These are phyloP conservation scores for Meandrina meandrites DNA, from an alignment of 92 coral and sea anemone genomes.

Conservation along the genomic window DNA sequence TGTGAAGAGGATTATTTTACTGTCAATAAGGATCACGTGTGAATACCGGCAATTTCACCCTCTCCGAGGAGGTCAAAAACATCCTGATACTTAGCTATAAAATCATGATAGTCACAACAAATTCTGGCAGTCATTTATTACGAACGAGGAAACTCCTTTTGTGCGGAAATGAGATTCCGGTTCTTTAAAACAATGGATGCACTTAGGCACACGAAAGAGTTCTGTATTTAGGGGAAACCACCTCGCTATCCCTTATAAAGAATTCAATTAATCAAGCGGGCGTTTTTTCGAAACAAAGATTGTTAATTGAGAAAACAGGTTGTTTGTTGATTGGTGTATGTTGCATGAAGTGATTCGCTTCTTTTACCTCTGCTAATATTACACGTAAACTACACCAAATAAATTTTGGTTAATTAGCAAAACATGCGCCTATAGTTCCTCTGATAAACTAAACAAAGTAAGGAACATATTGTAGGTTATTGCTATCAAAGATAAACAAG, in stretches of 20 bases:
- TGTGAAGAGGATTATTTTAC: no score
- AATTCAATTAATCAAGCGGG: not conserved
- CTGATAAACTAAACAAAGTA: not conserved
- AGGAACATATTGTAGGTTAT: not conserved
- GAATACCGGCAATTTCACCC: no score
- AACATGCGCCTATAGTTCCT: not conserved
- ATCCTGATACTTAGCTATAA: not conserved
- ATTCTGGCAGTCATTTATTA: not conserved
- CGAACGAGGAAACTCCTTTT: not conserved
- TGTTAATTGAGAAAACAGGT: not conserved
- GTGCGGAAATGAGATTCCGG: not conserved
- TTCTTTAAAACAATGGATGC: not conserved
- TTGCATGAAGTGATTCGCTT: not conserved
- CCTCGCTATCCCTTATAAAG: not conserved
- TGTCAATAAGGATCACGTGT: no score
- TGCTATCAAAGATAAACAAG: not conserved
- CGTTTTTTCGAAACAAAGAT: no score
- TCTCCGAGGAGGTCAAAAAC: not conserved
- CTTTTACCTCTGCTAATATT: not conserved
- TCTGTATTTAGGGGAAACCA: not conserved
- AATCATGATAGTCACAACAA: not conserved
- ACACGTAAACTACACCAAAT: not conserved
- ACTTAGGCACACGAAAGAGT: not conserved
- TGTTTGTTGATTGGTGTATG: not conserved
- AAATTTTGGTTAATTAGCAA: not conserved